phyloP scores from a whole-genome alignment of 1,140 invertebrate genomes.

The Teleogryllus occipitalis region DNA sequence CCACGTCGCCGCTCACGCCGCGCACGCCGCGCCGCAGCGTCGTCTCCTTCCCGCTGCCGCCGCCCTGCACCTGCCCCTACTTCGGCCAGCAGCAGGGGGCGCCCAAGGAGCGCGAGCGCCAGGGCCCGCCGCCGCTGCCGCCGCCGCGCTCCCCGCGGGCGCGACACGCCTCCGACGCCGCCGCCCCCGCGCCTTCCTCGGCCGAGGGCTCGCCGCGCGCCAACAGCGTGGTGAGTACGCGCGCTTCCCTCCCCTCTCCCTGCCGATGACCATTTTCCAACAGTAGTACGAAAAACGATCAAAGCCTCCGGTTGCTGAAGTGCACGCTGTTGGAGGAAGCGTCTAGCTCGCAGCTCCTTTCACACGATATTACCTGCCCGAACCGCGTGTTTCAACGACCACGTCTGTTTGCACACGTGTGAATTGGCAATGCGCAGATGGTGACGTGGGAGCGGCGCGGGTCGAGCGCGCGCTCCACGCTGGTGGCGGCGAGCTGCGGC shows the following conservation, averaged over 20 bases:
- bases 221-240: slow-evolving; percentile 22
- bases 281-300: no score
- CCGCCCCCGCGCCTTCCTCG: slow-evolving; percentile 26
- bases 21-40: neutral
- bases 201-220: slow-evolving; percentile 24
- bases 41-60: slow-evolving; percentile 47
- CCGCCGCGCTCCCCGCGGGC: slow-evolving; percentile 23
- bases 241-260: neutral
- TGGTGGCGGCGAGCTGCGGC: neutral
- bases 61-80: slow-evolving; percentile 68
- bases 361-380: no score
- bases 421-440: slow-evolving; percentile 35
- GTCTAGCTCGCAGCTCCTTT: no score
- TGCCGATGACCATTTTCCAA: neutral
- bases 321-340: no score
- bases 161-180: slow-evolving; percentile 31
- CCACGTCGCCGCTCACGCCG: neutral
- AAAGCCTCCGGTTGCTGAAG: no score
- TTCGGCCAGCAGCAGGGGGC: slow-evolving; percentile 46
- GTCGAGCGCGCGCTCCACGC: slow-evolving; percentile 32
- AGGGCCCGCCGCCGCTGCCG: neutral
- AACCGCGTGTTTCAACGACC: no score
- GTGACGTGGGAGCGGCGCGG: slow-evolving; percentile 32
- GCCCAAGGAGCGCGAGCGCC: neutral
- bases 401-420: no score